Base-by-base conservation (phyloP, 2,797 vertebrate species). In the Spheniscus humboldti region DNA sequence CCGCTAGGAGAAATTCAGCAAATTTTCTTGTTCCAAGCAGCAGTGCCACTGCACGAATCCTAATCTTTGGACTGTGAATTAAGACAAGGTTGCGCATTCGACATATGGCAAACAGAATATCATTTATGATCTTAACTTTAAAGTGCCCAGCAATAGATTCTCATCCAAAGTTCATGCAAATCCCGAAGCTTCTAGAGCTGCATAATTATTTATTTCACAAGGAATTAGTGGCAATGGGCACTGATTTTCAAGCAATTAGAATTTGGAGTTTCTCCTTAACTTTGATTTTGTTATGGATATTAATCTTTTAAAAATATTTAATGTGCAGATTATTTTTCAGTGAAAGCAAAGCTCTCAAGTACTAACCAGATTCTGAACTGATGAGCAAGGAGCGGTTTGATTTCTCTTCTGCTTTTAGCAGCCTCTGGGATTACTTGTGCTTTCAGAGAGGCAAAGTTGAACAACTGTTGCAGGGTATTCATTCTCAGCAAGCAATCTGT, bases 401-500 rank as follows among this genome's bases (percentile, higher is more conserved):
- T 90, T 76, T 89, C 86, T 79, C 43, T 83, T 93, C 45, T 90
- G 59, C 56, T 91, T 97, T 97, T 81, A 90, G 68, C 10, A 41
- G 79, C 50, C 74, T 25, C 45, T 72, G 68, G 55, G 37, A 63
- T 94, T 94, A 72, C 85, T 92, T 97, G 96, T 92, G 71, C 80
- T 96, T 92, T 91, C 56, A 66, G 41, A 93, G 75, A 88, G 50
- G 55, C 74, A 90, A 89, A 95, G 73, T 47, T 86, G 89, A 96
- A 33, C 93, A 89, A 80, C 89, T 83, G n/a, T 95, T 86, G 71
- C 48, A 81, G 78, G 55, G 83, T 50, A 80, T 88, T 85, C 57
- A 93, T 94, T 95, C 88, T 75, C 89, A 92, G 72, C 59, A 95
- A 97, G 86, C 64, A 88, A 93, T 47, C 48, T 92, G 64, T 85